phyloP scores from a whole-genome alignment of 2,113 vertebrate genomes.

The zebrafish (Danio rerio) region DNA sequence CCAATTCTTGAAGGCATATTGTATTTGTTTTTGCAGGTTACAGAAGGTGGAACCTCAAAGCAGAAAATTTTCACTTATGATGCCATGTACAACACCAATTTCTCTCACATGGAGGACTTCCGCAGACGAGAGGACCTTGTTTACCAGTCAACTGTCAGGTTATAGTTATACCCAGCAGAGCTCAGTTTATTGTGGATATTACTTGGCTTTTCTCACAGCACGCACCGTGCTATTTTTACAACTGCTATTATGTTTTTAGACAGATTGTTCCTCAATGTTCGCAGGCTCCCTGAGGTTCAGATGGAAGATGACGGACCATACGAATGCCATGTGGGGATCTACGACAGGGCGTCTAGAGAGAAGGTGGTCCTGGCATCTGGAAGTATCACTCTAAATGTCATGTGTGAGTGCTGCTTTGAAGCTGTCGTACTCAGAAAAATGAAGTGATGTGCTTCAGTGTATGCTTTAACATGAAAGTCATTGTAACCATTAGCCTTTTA shows the following conservation, averaged over 20 bases:
- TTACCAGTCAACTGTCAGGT: conserved; percentile 93
- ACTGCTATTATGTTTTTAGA: conserved; percentile 11
- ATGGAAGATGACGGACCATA: conserved; percentile 91
- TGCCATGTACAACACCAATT: conserved; percentile 91
- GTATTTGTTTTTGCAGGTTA: conserved; percentile 76
- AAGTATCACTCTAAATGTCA: conserved; percentile 87
- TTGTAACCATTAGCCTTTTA: too few relatives aligned
- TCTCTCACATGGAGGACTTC: conserved; percentile 88
- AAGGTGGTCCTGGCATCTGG: conserved; percentile 89
- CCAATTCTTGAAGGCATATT: background rate
- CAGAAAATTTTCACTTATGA: conserved; percentile 96
- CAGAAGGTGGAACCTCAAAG: conserved; percentile 85
- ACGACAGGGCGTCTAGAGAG: conserved; percentile 84
- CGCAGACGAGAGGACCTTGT: conserved; percentile 84
- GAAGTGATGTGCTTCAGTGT: background rate
- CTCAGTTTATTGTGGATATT: conserved; percentile 14
- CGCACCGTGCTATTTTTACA: conserved; percentile 10
- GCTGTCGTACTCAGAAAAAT: background rate
- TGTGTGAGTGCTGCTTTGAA: conserved; percentile 79
- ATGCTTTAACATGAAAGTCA: background rate
- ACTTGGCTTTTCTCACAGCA: conserved; percentile 27
- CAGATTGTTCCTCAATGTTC: conserved; percentile 26
- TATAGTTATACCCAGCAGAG: conserved; percentile 54
- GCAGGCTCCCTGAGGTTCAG: conserved; percentile 90
- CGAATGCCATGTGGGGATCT: conserved; percentile 93